phyloP scores from a whole-genome alignment of 2,113 vertebrate genomes.

The Leiothrix lutea region DNA sequence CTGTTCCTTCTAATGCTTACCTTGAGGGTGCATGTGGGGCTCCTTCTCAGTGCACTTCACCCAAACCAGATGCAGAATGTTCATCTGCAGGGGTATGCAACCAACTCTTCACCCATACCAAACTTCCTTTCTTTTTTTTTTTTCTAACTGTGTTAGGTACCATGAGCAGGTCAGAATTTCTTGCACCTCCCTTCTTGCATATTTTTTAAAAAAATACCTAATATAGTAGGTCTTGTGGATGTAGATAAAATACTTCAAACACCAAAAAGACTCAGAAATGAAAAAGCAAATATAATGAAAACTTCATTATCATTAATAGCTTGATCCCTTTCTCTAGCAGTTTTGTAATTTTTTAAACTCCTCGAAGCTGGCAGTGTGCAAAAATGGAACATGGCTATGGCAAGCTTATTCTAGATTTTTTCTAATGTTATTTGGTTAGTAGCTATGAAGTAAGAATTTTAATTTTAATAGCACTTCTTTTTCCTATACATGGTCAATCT shows the following conservation, averaged over 20 bases:
- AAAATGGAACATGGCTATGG: background rate
- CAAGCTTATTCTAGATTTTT: background rate
- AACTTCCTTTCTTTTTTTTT: background rate
- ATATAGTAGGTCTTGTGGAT: background rate
- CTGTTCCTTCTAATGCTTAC: rapidly evolving
- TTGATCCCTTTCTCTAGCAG: background rate
- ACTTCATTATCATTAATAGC: background rate
- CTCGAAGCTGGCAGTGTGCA: background rate
- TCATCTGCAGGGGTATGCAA: background rate
- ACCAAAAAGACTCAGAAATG: background rate
- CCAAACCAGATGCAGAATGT: rapidly evolving
- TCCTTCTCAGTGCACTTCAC: rapidly evolving
- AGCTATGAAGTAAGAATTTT: background rate
- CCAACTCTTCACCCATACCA: background rate
- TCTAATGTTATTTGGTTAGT: background rate
- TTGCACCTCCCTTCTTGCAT: background rate
- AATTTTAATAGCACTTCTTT: conserved; percentile 63
- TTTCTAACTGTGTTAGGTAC: background rate
- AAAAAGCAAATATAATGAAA: background rate
- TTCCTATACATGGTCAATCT: conserved; percentile 71
- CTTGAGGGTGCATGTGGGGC: no score
- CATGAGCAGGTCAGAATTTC: background rate
- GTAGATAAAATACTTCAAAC: background rate
- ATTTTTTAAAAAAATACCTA: rapidly evolving
- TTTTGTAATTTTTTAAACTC: background rate